Conservation (phyloP, 2,113 vertebrate species). For the Mirounga angustirostris region DNA sequence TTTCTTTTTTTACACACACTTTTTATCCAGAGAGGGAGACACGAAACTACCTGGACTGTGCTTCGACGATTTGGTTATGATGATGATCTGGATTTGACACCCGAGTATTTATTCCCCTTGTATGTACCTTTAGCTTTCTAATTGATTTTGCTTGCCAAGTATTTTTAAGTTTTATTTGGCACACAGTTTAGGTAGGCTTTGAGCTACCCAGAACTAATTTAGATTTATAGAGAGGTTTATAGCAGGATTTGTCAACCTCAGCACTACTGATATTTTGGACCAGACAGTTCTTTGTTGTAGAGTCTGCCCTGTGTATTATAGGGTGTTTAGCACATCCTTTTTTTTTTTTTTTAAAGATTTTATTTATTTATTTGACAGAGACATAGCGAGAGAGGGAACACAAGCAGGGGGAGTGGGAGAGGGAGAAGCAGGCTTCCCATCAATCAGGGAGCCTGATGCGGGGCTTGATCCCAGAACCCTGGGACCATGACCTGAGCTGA, state of each 20-base stretch:
- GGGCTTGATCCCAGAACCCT: too few species aligned
- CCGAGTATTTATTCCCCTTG: slow-evolving; percentile 97
- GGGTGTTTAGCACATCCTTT: not conserved
- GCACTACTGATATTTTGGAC: not conserved
- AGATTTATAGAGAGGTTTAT: slow-evolving; percentile 26
- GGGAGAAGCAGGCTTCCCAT: too few species aligned
- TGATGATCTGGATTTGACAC: slow-evolving; percentile 96
- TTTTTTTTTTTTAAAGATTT: too few species aligned
- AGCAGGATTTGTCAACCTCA: slow-evolving; percentile 12
- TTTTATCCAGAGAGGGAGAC: slow-evolving; percentile 98
- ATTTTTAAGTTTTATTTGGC: slow-evolving; percentile 59
- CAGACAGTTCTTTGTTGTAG: not conserved
- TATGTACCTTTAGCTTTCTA: slow-evolving; percentile 84
- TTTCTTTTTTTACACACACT: slow-evolving; percentile 99
- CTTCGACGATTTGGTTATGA: slow-evolving; percentile 97
- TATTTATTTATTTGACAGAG: too few species aligned
- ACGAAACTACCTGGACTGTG: slow-evolving; percentile 99
- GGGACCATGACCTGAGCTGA: too few species aligned
- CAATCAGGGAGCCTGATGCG: too few species aligned
- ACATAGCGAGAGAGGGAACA: too few species aligned
- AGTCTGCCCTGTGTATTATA: not conserved
- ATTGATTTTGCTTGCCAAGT: slow-evolving; percentile 45
- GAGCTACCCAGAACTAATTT: slow-evolving; percentile 27
- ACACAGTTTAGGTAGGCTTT: not conserved
- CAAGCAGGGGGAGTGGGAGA: too few species aligned